phyloP scores from a whole-genome alignment of 2,888 invertebrate genomes.

The Neocrepidodera transversa region DNA sequence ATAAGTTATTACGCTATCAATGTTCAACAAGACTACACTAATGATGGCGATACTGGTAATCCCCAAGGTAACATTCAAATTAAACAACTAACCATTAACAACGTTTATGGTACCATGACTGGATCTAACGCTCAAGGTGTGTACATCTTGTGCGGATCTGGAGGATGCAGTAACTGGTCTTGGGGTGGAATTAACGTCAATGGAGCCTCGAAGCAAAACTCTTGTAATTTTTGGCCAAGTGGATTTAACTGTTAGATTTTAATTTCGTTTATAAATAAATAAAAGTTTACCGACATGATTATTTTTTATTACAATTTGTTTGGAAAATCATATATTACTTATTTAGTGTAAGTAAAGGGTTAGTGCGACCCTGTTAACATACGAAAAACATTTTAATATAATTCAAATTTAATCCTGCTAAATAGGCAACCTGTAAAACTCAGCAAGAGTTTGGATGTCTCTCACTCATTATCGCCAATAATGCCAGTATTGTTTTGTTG shows the following conservation, averaged over 20 bases:
- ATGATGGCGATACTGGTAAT: slow-evolving; percentile 12
- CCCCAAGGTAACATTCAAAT: slow-evolving; percentile 20
- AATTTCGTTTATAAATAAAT: too few species aligned
- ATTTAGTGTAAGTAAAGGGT: too few species aligned
- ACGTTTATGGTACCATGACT: slow-evolving; percentile 12
- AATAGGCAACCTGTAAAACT: too few species aligned
- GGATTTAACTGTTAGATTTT: slow-evolving; percentile 21
- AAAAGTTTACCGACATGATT: too few species aligned
- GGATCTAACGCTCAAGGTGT: slow-evolving; percentile 5
- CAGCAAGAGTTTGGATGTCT: too few species aligned
- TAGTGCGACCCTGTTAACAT: too few species aligned
- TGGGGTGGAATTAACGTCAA: slow-evolving; percentile 4
- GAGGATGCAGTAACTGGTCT: slow-evolving; percentile 12
- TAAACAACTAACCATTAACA: not conserved
- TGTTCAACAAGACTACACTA: slow-evolving; percentile 28
- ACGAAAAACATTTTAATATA: too few species aligned
- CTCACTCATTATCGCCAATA: too few species aligned
- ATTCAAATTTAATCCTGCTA: too few species aligned
- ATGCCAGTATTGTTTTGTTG: too few species aligned
- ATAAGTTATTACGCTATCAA: slow-evolving; percentile 19
- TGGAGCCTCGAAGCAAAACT: not conserved
- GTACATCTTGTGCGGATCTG: slow-evolving; percentile 17
- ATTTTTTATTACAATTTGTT: too few species aligned
- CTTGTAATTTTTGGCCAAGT: slow-evolving; percentile 13
- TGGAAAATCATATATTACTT: too few species aligned